Percentiles rank a stretch among this genome's conserved stretches.
phyloP scores from a whole-genome alignment of 2,113 vertebrate species.

The Aphelocoma coerulescens region DNA sequence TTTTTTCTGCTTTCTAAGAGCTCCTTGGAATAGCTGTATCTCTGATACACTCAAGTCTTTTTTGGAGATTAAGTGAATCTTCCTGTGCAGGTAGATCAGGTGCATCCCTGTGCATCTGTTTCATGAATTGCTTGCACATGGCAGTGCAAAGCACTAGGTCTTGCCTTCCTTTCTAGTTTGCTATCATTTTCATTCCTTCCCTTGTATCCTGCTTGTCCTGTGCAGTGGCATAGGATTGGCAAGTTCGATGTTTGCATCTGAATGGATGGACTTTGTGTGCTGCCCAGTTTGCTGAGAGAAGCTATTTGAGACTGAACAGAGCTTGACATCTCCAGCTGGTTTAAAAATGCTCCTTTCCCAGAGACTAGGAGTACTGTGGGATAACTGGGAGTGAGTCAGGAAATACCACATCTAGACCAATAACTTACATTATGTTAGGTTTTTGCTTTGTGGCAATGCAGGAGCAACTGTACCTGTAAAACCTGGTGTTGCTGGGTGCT shows the following conservation, averaged over 20 bases:
- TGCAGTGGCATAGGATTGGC: background rate
- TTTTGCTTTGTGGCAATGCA: background rate
- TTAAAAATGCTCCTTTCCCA: background rate
- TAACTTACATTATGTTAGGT: background rate
- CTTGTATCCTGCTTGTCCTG: background rate
- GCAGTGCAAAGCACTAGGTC: background rate
- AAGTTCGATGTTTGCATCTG: accelerated
- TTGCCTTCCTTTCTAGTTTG: background rate
- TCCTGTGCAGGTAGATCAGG: background rate
- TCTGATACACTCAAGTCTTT: background rate
- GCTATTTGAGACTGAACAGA: background rate
- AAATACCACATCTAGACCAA: background rate
- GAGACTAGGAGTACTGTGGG: no score
- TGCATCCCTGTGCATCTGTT: background rate
- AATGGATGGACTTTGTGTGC: background rate
- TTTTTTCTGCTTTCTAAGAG: background rate
- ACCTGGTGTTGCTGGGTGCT: background rate
- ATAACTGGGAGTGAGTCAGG: background rate
- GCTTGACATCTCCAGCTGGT: background rate
- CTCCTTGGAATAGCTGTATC: background rate
- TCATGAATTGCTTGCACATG: accelerated
- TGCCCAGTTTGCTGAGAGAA: background rate
- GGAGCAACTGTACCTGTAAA: background rate
- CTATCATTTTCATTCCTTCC: accelerated
- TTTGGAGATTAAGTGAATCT: background rate